Evolutionary conservation across 2,888 invertebrate genomes (phyloP), one percentile per base, ranked within the genome.

Genomic region (Parochlus steinenii): DNA sequence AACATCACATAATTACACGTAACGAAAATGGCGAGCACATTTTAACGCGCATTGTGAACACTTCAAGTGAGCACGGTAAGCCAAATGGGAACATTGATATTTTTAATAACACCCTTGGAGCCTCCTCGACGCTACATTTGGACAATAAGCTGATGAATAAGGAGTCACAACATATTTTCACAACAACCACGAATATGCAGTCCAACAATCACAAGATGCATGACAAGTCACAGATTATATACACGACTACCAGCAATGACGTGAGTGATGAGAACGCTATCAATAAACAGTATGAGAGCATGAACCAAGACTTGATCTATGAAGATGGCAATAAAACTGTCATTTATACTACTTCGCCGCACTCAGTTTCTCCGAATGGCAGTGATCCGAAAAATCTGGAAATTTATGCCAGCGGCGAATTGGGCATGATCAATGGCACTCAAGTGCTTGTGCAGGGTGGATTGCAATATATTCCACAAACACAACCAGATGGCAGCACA

Each of bases 301-400:
- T n/a, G n/a, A n/a, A n/a, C n/a, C 80, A 81, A 53, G 81, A 82
- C 56, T 62, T 82, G 48, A 82, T 82, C 48, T 82, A 81, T 57
- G 80, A 81, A 51, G 81, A 81, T 49, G 81, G 81, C 30, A 80
- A 79, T 52, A 80, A 82, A 54, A 81, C 81, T 3, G 80, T 82
- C 40, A 81, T 81, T 54, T 82, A 82, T 48, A 81, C 81, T 33
- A 75, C 77, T 40, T 70, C 72, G 8, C 75, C 51, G 12, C 12
- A 16, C 16, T 16, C 24, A n/a, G 11, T 14, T 6, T 7, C 24
- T n/a, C 22, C 34, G 8, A 34, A 27, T 15, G 24, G 18, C 17
- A 25, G 6, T 39, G 80, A 81, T 51, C 79, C 80, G 51, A 80
- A 81, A 55, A 71, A 79, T 29, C 71, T 82, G 28, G 81, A 81